Evolutionary conservation across 2,888 invertebrate genomes (phyloP).

Genomic region (Orthosia gracilis): DNA sequence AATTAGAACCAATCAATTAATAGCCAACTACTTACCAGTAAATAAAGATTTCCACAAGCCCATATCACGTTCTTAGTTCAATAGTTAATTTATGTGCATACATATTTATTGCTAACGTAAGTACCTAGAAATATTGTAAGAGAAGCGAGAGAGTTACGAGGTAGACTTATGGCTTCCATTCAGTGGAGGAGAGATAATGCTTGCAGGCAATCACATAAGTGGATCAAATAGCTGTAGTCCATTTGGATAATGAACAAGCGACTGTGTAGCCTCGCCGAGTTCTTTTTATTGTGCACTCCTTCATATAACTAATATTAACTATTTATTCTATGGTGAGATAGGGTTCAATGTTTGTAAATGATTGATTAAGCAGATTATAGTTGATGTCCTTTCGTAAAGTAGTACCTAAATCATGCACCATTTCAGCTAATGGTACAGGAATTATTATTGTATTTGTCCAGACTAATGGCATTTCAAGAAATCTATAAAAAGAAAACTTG

Average conservation of each 20-base stretch:
- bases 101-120: slow-evolving; percentile 77
- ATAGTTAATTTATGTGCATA: slow-evolving; percentile 81
- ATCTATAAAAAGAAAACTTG: not conserved
- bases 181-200: slow-evolving; percentile 89
- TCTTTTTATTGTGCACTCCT: slow-evolving; percentile 83
- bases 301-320: slow-evolving; percentile 77
- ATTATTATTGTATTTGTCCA: slow-evolving; percentile 10
- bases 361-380: slow-evolving; percentile 15
- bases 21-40: slow-evolving; percentile 12
- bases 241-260: slow-evolving; percentile 91
- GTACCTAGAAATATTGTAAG: slow-evolving; percentile 85
- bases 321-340: slow-evolving; percentile 56
- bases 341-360: slow-evolving; percentile 45
- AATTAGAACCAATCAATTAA: slow-evolving; percentile 27
- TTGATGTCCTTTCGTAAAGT: slow-evolving; percentile 20
- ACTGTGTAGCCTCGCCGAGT: slow-evolving; percentile 82
- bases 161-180: slow-evolving; percentile 90
- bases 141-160: slow-evolving; percentile 88
- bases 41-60: slow-evolving; percentile 38
- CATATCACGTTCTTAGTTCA: slow-evolving; percentile 67
- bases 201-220: slow-evolving; percentile 91
- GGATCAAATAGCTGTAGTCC: slow-evolving; percentile 91
- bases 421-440: slow-evolving; percentile 20
- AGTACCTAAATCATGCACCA: slow-evolving; percentile 12
- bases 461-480: not conserved